Percentiles rank a stretch among this genome's conserved stretches.
Evolutionary conservation across 2,888 invertebrate species (phyloP).

Genomic region (Hypomecis atomaria): DNA sequence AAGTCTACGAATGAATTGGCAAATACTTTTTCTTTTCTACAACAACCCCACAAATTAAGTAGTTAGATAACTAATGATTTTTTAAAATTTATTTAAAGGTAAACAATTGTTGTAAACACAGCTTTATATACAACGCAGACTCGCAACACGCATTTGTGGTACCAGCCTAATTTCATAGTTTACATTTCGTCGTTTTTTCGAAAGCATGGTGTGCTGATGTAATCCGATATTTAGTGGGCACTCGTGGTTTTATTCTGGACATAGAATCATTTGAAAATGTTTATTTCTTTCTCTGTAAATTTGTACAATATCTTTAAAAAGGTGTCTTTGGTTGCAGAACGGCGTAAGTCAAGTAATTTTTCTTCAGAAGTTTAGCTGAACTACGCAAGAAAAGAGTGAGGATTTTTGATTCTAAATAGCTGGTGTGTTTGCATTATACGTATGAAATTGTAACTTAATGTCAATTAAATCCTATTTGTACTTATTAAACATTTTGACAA

Average conservation of each 20-base stretch:
- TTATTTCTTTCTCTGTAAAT: neutral
- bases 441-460: no score
- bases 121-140: slow-evolving; percentile 4
- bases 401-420: no score
- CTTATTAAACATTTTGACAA: no score
- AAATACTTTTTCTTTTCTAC: no score
- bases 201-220: slow-evolving; percentile 24
- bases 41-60: no score
- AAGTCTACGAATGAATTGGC: no score
- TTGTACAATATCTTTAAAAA: neutral
- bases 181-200: slow-evolving; percentile 24
- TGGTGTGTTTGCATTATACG: no score
- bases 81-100: neutral
- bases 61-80: neutral
- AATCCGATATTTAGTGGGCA: slow-evolving; percentile 25
- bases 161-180: slow-evolving; percentile 23
- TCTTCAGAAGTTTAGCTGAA: no score
- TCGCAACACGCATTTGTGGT: slow-evolving; percentile 16
- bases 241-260: slow-evolving; percentile 5
- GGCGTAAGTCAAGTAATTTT: no score
- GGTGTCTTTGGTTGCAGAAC: neutral
- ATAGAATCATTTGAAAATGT: slow-evolving; percentile 12
- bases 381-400: no score
- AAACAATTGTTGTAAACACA: slow-evolving; percentile 6
- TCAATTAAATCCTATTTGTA: no score